phyloP scores from a whole-genome alignment of 2,888 invertebrate species.

The Dynastes maya region DNA sequence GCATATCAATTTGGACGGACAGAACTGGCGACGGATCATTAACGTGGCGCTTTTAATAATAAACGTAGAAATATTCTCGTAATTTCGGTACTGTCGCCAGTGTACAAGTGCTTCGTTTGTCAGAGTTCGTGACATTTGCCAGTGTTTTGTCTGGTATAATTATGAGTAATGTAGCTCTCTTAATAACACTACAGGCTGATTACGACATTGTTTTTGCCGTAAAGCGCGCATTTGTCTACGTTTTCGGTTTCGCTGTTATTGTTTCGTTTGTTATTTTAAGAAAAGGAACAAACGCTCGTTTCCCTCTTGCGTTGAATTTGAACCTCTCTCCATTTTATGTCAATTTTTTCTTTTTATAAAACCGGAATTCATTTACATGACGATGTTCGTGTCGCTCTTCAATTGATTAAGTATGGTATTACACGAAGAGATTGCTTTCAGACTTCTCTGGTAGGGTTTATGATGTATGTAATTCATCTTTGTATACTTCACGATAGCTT shows the following conservation, averaged over 20 bases:
- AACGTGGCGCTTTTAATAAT: slow-evolving; percentile 40
- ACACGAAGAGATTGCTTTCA: not conserved
- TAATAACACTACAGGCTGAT: slow-evolving; percentile 61
- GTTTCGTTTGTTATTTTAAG: slow-evolving; percentile 43
- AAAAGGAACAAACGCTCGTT: slow-evolving; percentile 19
- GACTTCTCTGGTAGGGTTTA: no score
- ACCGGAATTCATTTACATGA: not conserved
- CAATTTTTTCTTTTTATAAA: not conserved
- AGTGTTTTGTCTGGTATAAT: slow-evolving; percentile 60
- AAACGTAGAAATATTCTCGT: slow-evolving; percentile 46
- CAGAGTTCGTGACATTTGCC: slow-evolving; percentile 59
- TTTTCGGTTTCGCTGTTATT: slow-evolving; percentile 52
- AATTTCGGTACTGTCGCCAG: slow-evolving; percentile 47
- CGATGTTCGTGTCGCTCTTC: not conserved
- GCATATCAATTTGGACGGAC: slow-evolving; percentile 26
- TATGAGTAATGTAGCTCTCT: slow-evolving; percentile 63
- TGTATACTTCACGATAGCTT: no score
- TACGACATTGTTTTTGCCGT: slow-evolving; percentile 61
- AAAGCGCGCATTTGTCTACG: slow-evolving; percentile 50
- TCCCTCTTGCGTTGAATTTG: not conserved
- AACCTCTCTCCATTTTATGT: not conserved
- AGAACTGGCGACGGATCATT: slow-evolving; percentile 39
- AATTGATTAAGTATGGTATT: not conserved
- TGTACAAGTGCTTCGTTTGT: slow-evolving; percentile 58
- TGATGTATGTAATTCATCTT: no score